These are phyloP conservation scores for Tipula lateralis DNA, from an alignment of 2,888 invertebrate species.

Conservation along the genomic window DNA sequence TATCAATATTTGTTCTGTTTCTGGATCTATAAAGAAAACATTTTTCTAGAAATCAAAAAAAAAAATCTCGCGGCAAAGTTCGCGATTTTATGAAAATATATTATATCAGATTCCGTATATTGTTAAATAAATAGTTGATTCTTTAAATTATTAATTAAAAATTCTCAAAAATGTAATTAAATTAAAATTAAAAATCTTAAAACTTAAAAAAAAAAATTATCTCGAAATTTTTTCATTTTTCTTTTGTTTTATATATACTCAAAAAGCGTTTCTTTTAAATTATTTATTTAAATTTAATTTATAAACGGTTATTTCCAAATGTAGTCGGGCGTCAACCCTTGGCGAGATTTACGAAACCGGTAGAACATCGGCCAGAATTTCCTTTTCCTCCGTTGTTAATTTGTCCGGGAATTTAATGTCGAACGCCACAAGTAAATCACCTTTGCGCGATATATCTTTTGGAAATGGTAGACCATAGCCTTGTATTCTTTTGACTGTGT, in stretches of 20 bases:
- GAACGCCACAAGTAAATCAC: constrained; percentile 90
- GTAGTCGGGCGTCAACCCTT: not conserved
- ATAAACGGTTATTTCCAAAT: not conserved
- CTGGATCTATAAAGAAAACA: not conserved
- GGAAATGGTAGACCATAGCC: constrained; percentile 91
- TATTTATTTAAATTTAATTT: constrained; percentile 25
- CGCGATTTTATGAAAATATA: constrained; percentile 11
- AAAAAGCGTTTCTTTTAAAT: constrained; percentile 26
- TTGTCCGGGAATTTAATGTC: constrained; percentile 93
- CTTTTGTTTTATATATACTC: not conserved
- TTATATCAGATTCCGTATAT: constrained; percentile 3
- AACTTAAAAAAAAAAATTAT: constrained; percentile 11
- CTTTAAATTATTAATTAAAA: constrained; percentile 14
- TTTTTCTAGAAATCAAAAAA: not conserved
- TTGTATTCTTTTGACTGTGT: constrained; percentile 80
- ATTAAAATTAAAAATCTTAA: constrained; percentile 24
- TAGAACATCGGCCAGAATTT: constrained; percentile 82
- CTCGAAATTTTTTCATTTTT: not conserved
- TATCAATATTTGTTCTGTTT: not conserved
- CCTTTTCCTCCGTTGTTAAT: constrained; percentile 75
- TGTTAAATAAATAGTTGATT: not conserved
- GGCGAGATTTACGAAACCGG: constrained; percentile 47
- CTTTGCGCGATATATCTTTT: constrained; percentile 85
- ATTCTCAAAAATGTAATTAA: constrained; percentile 19
- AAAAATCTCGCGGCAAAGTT: not conserved